Evolutionary conservation across 2,797 vertebrate species (phyloP), one percentile per base, ranked within the genome.

Genomic region (Crenichthys baileyi): DNA sequence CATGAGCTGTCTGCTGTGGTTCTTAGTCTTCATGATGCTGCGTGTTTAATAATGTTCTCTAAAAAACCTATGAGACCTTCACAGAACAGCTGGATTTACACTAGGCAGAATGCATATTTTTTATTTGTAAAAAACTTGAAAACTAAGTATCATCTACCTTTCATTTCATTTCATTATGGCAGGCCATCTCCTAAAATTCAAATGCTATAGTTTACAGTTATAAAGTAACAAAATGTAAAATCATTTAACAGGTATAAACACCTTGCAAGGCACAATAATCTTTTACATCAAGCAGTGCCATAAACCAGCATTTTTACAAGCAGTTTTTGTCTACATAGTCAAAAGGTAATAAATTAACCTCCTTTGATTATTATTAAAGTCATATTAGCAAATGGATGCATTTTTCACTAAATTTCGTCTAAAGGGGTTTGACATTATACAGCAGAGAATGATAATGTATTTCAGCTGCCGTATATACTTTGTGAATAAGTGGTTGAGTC

Each of bases 391-490:
- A 24, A 56, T 55, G 31, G 51, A 36, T 75, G 9, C 11, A 9
- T 29, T 48, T 18, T 48, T 15, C 12, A 13, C 56, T 46, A 29
- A 46, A 22, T 61, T 63, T 31, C 0, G 48, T 31, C 3, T 56
- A 11, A 46, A 63, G 9, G 56, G 48, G 5, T 12, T 4, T 13
- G 13, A 50, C 70, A 50, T 51, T 50, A 50, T 13, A 20, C 48
- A 55, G 48, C 18, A 55, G 29, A 24, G 50, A 72, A 36, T 36
- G 50, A 72, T 74, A 46, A 58, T 79, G 50, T 26, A 44, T 76
- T 81, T 78, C 41, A 79, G 63, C 60, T 26, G 44, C 60, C 70
- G 72, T 5, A 65, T 50, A 73, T 31, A 63, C 31, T 74, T 60
- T 73, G 24, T 78, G 24, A 50, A 44, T 46, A 0, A 60, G 70